Conservation (phyloP, 2,113 vertebrate genomes). For the Phyllostomus hastatus region DNA sequence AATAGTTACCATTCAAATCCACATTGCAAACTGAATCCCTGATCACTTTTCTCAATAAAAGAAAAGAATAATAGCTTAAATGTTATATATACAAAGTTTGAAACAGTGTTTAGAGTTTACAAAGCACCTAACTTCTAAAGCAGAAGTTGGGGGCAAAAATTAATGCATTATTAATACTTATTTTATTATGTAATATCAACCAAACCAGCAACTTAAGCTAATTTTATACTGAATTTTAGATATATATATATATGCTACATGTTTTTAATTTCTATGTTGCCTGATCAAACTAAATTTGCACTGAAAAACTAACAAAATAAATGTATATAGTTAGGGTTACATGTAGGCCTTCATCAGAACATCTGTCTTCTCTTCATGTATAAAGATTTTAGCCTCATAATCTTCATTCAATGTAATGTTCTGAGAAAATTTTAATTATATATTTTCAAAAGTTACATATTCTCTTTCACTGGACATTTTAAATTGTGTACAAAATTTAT, state of each 20-base stretch:
- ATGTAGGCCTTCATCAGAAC: not conserved
- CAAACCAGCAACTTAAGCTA: conserved; percentile 30
- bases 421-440: conserved; percentile 12
- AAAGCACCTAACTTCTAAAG: conserved; percentile 3
- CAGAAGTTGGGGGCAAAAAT: not conserved
- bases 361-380: not conserved
- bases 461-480: not conserved
- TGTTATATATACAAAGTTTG: not conserved
- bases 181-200: not conserved
- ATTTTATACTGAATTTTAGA: not conserved
- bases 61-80: conserved; percentile 8
- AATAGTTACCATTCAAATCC: not conserved
- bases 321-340: not conserved
- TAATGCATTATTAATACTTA: conserved; percentile 59
- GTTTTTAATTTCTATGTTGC: not conserved
- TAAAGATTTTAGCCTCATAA: not conserved
- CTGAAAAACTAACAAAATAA: not conserved
- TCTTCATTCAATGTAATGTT: not conserved
- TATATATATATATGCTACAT: not conserved
- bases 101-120: not conserved
- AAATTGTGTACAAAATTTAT: not conserved
- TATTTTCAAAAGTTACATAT: not conserved
- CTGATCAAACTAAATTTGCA: not conserved
- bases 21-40: not conserved
- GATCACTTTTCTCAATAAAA: conserved; percentile 18